Percentiles rank a stretch among this genome's conserved stretches.
Evolutionary conservation across 2,888 invertebrate genomes (phyloP).

Genomic region (Limnephilus marmoratus): DNA sequence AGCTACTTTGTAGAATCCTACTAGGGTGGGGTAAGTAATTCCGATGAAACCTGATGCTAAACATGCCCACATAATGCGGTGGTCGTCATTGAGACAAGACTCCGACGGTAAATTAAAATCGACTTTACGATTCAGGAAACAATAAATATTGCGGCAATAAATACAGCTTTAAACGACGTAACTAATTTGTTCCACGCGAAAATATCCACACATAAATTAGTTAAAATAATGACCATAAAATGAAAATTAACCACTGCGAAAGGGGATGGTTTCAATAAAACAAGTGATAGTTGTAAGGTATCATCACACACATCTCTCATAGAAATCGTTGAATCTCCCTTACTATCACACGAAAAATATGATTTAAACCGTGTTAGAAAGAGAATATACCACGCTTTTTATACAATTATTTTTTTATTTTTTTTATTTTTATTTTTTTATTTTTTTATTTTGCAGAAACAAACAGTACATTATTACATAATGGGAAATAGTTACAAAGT

Average conservation of each 20-base stretch:
- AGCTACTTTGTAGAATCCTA: neutral
- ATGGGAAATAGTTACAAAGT: too few relatives aligned
- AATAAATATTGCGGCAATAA: neutral
- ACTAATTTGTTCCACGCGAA: neutral
- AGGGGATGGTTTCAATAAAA: neutral
- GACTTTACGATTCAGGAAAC: neutral
- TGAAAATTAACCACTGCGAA: neutral
- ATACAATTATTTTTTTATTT: too few relatives aligned
- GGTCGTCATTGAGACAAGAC: neutral
- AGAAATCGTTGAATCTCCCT: too few relatives aligned
- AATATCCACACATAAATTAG: neutral
- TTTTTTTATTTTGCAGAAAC: too few relatives aligned
- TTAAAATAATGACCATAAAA: neutral
- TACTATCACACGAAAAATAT: too few relatives aligned
- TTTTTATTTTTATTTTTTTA: too few relatives aligned
- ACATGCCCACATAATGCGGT: neutral
- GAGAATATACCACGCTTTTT: too few relatives aligned
- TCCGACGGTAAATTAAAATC: neutral
- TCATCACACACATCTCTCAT: too few relatives aligned
- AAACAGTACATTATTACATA: too few relatives aligned
- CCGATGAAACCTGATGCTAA: constrained; percentile 25
- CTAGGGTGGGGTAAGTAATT: neutral
- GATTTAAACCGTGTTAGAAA: too few relatives aligned
- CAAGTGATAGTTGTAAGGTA: neutral
- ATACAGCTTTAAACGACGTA: neutral